Percentiles rank a stretch among this genome's conserved stretches.
Evolutionary conservation across 1,140 invertebrate genomes (phyloP).

Genomic region (Periplaneta americana): DNA sequence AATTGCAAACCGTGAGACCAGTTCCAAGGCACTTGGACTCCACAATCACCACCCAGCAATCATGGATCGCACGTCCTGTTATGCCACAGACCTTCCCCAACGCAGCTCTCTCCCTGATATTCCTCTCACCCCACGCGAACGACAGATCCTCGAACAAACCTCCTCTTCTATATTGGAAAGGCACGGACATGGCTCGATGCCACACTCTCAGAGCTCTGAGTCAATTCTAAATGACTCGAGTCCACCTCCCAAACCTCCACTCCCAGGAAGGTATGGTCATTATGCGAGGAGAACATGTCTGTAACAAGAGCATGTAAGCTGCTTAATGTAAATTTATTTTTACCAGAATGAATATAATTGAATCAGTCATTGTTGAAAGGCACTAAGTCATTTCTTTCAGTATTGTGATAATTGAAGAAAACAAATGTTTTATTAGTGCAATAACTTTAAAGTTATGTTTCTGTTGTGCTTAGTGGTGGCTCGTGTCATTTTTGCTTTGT

Average conservation of each 20-base stretch:
- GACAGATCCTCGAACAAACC: constrained; percentile 59
- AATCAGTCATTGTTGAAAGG: too few species aligned
- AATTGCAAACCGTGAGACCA: constrained; percentile 32
- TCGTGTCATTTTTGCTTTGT: too few species aligned
- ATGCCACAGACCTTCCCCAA: constrained; percentile 34
- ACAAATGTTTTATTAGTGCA: too few species aligned
- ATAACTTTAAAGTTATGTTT: too few species aligned
- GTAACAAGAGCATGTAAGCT: not conserved
- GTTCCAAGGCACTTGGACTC: not conserved
- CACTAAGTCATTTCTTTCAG: too few species aligned
- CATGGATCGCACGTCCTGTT: constrained; percentile 7
- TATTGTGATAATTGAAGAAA: too few species aligned
- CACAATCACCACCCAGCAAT: constrained; percentile 1
- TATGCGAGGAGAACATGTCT: not conserved
- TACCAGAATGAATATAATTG: too few species aligned
- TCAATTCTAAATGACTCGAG: constrained; percentile 52
- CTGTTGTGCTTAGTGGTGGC: too few species aligned
- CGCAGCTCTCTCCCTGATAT: constrained; percentile 74
- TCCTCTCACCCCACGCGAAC: constrained; percentile 68
- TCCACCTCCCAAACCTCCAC: constrained; percentile 82
- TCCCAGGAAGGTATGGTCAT: constrained; percentile 57
- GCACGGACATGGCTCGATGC: constrained; percentile 44
- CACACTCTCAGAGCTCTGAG: constrained; percentile 69
- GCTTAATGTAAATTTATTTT: not conserved
- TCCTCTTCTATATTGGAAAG: constrained; percentile 28